phyloP scores from a whole-genome alignment of 2,888 invertebrate species.

The Cantharis nigra region DNA sequence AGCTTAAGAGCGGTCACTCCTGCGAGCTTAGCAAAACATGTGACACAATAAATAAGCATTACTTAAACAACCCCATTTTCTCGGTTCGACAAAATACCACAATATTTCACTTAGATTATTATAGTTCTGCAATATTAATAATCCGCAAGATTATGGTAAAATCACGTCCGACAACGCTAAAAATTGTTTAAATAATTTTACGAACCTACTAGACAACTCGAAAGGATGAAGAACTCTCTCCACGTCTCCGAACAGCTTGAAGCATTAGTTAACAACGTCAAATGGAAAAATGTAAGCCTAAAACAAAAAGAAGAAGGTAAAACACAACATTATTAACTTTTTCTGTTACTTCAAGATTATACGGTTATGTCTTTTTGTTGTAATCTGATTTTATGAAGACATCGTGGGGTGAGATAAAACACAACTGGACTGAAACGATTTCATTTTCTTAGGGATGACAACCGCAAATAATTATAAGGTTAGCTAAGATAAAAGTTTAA shows the following conservation, averaged over 20 bases:
- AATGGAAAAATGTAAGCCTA: constrained; percentile 59
- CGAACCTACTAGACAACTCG: constrained; percentile 66
- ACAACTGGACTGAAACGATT: constrained; percentile 53
- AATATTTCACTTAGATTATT: neutral
- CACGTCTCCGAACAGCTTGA: constrained; percentile 70
- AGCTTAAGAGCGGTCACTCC: neutral
- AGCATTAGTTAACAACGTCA: constrained; percentile 62
- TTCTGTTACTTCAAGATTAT: constrained; percentile 20
- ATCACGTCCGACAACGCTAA: constrained; percentile 7
- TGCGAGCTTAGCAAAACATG: constrained; percentile 2
- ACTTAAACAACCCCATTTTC: neutral
- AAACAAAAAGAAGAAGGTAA: constrained; percentile 46
- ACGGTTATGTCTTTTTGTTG: constrained; percentile 22
- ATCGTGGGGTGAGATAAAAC: constrained; percentile 54
- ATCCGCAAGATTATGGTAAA: constrained; percentile 18
- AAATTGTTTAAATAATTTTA: constrained; percentile 17
- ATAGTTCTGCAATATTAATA: neutral
- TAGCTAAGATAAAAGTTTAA: constrained; percentile 32
- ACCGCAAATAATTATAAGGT: constrained; percentile 54
- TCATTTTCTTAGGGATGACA: constrained; percentile 48
- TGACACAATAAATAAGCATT: constrained; percentile 23
- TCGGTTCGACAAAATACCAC: neutral
- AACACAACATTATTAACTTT: constrained; percentile 20
- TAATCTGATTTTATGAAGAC: constrained; percentile 57
- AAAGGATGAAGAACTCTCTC: constrained; percentile 66